Percentiles rank a stretch among this genome's conserved stretches.
Evolutionary conservation across 2,888 invertebrate genomes (phyloP).

Genomic region (Empis livida): DNA sequence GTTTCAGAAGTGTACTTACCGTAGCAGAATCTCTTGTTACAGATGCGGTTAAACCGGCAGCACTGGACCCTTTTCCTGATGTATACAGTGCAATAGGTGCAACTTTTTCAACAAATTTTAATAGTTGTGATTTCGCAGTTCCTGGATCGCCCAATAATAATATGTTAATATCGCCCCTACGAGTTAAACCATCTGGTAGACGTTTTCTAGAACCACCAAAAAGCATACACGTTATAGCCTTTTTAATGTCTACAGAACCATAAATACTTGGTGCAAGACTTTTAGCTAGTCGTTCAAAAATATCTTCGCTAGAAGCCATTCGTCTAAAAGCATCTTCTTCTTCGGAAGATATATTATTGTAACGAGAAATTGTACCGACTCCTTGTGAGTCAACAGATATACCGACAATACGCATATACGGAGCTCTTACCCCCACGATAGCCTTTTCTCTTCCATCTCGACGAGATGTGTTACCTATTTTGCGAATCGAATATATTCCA

Average conservation of each 20-base stretch:
- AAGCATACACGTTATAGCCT: constrained; percentile 85
- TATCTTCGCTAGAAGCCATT: constrained; percentile 70
- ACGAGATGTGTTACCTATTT: constrained; percentile 50
- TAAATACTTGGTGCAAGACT: constrained; percentile 97
- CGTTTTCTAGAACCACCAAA: constrained; percentile 86
- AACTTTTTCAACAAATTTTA: constrained; percentile 94
- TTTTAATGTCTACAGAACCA: constrained; percentile 89
- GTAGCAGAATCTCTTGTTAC: constrained; percentile 87
- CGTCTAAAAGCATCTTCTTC: constrained; percentile 54
- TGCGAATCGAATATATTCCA: constrained; percentile 94
- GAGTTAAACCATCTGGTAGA: constrained; percentile 87
- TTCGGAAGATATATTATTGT: constrained; percentile 43
- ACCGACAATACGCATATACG: constrained; percentile 91
- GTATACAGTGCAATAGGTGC: constrained; percentile 93
- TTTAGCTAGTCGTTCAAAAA: constrained; percentile 76
- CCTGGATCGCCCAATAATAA: constrained; percentile 95
- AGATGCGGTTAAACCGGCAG: constrained; percentile 96
- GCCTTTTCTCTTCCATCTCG: constrained; percentile 61
- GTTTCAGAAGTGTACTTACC: too few species aligned
- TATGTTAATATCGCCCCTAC: constrained; percentile 95
- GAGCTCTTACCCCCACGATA: constrained; percentile 80
- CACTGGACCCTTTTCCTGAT: constrained; percentile 98
- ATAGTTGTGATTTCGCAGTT: constrained; percentile 95
- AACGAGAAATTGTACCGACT: constrained; percentile 47
- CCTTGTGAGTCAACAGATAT: constrained; percentile 76